Conservation (phyloP, 2,888 invertebrate species). For the Sympetrum striolatum region DNA sequence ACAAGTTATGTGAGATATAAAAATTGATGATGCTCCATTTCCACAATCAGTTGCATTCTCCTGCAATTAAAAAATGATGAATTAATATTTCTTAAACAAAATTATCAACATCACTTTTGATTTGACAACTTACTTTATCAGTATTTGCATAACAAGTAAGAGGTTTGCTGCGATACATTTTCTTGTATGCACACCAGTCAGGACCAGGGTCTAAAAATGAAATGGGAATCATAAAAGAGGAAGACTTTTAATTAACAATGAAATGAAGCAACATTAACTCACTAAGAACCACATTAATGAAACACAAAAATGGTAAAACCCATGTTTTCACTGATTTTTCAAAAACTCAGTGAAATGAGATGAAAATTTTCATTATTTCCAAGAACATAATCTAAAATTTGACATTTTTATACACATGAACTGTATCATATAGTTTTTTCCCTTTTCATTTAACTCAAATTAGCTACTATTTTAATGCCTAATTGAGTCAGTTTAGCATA, state of each 20-base stretch:
- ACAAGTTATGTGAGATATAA: neutral
- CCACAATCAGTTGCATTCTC: constrained; percentile 44
- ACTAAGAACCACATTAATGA: too few species aligned
- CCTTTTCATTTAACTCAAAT: too few species aligned
- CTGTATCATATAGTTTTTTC: too few species aligned
- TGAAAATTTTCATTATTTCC: too few species aligned
- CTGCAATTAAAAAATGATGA: neutral
- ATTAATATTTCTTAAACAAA: neutral
- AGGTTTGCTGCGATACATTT: constrained; percentile 9
- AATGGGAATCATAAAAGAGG: neutral
- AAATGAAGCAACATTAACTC: too few species aligned
- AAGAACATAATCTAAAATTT: too few species aligned
- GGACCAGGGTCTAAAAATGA: constrained; percentile 45
- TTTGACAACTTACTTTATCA: neutral
- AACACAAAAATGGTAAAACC: too few species aligned
- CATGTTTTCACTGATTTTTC: too few species aligned
- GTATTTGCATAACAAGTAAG: constrained; percentile 12
- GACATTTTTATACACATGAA: too few species aligned
- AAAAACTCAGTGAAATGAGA: too few species aligned
- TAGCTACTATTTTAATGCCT: too few species aligned
- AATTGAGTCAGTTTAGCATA: too few species aligned
- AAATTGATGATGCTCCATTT: neutral
- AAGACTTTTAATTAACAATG: neutral
- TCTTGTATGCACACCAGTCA: constrained; percentile 44
- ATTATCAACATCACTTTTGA: neutral